phyloP scores from a whole-genome alignment of 2,113 vertebrate genomes.

The Scortum barcoo region DNA sequence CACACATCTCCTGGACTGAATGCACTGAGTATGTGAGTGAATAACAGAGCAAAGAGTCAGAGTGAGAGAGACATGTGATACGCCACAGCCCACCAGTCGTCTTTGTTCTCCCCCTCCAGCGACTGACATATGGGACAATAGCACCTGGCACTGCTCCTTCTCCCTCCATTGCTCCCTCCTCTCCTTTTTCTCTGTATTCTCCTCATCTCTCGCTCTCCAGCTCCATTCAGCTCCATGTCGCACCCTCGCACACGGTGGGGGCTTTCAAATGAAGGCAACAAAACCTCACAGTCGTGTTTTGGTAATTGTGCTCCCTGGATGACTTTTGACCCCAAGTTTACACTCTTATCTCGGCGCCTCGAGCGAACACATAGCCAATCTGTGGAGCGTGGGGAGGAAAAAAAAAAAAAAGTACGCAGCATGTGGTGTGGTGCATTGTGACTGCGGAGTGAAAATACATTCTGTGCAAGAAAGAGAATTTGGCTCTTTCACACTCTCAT shows the following conservation, averaged over 20 bases:
- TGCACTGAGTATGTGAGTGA: constrained; percentile 56
- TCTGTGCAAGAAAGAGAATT: background rate
- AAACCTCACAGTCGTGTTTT: constrained; percentile 58
- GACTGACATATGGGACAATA: constrained; percentile 82
- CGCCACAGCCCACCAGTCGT: constrained; percentile 71
- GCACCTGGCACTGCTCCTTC: constrained; percentile 72
- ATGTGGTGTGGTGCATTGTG: constrained; percentile 4
- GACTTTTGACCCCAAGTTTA: constrained; percentile 27
- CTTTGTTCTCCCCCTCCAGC: constrained; percentile 78
- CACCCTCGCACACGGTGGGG: constrained; percentile 8
- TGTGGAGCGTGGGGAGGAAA: background rate
- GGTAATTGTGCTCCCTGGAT: constrained; percentile 14
- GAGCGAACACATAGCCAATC: constrained; percentile 9
- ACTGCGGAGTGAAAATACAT: constrained; percentile 18
- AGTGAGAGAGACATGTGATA: constrained; percentile 78
- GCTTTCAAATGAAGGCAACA: constrained; percentile 45
- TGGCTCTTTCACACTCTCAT: background rate
- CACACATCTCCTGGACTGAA: constrained; percentile 61
- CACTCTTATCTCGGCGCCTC: constrained; percentile 29
- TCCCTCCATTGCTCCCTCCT: constrained; percentile 53
- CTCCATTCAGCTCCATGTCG: constrained; percentile 56
- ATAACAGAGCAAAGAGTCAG: constrained; percentile 71
- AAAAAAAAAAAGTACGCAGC: background rate
- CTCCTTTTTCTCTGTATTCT: constrained; percentile 59
- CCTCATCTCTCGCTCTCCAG: constrained; percentile 47